Evolutionary conservation across 2,888 invertebrate genomes (phyloP).

Genomic region (Dolichomitus sp.): DNA sequence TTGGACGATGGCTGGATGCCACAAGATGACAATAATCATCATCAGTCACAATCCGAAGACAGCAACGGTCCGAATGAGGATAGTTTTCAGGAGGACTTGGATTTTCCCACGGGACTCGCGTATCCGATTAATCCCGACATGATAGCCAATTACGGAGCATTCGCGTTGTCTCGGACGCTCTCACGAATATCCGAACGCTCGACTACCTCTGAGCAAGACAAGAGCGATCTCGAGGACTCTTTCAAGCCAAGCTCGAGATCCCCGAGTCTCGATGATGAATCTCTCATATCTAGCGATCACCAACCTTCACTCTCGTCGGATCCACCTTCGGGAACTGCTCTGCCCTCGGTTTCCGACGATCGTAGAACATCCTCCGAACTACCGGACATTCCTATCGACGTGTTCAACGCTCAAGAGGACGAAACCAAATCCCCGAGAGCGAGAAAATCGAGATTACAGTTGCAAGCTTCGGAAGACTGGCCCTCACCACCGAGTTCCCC

Average conservation of each 20-base stretch:
- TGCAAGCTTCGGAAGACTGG: conserved; percentile 93
- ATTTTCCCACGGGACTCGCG: conserved; percentile 92
- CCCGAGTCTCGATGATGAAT: conserved; percentile 94
- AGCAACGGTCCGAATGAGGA: conserved; percentile 84
- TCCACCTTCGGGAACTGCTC: conserved; percentile 88
- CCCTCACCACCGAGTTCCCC: conserved; percentile 93
- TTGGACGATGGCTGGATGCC: conserved; percentile 94
- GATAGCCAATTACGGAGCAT: conserved; percentile 91
- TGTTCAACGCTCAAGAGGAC: conserved; percentile 87
- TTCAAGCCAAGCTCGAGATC: conserved; percentile 95
- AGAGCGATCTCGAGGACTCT: conserved; percentile 94
- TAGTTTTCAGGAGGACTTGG: conserved; percentile 92
- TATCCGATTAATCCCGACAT: conserved; percentile 92
- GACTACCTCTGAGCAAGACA: conserved; percentile 94
- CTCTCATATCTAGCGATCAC: conserved; percentile 93
- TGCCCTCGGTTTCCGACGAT: conserved; percentile 91
- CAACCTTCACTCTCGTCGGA: conserved; percentile 95
- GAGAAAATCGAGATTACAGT: conserved; percentile 76
- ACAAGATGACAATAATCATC: conserved; percentile 86
- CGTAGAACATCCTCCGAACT: conserved; percentile 94
- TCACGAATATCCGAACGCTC: conserved; percentile 96
- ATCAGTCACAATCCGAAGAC: conserved; percentile 82
- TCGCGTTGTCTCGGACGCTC: conserved; percentile 92
- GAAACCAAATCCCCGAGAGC: conserved; percentile 81
- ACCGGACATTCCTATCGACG: conserved; percentile 94